Conservation (phyloP, 2,797 vertebrate species). For the Morelia viridis region DNA sequence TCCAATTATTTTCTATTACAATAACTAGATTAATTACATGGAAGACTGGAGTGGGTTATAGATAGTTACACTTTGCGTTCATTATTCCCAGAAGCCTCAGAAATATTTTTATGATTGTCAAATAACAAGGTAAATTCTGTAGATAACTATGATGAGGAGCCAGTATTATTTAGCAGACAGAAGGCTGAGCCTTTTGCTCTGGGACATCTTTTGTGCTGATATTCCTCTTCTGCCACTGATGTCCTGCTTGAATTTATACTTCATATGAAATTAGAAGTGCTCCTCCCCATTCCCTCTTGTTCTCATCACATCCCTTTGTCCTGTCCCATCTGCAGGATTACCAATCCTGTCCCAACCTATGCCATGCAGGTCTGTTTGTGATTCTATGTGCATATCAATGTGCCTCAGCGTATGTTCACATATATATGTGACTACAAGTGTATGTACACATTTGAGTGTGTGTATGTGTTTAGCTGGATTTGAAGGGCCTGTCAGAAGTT, state of each 20-base stretch:
- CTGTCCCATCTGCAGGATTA: not conserved
- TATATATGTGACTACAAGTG: not conserved
- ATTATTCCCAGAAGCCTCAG: not conserved
- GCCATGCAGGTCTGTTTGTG: not conserved
- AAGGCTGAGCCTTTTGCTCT: not conserved
- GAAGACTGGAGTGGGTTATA: constrained; percentile 14
- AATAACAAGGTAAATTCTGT: not conserved
- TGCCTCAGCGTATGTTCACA: not conserved
- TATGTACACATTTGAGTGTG: not conserved
- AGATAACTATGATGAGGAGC: not conserved
- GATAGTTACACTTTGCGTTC: constrained; percentile 12
- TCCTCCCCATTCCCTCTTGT: not conserved
- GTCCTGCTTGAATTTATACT: not conserved
- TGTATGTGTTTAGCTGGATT: not conserved
- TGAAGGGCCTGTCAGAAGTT: not conserved
- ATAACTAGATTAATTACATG: constrained; percentile 6
- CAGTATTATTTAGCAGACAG: not conserved
- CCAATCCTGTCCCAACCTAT: not conserved
- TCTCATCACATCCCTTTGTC: not conserved
- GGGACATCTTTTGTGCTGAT: not conserved
- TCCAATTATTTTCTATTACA: constrained; percentile 32
- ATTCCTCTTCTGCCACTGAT: not conserved
- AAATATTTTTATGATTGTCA: not conserved
- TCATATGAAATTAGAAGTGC: not conserved
- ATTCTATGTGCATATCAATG: not conserved